Evolutionary conservation across 2,797 vertebrate species (phyloP), one percentile per base, ranked within the genome.

Genomic region (Ispidina lecontei): DNA sequence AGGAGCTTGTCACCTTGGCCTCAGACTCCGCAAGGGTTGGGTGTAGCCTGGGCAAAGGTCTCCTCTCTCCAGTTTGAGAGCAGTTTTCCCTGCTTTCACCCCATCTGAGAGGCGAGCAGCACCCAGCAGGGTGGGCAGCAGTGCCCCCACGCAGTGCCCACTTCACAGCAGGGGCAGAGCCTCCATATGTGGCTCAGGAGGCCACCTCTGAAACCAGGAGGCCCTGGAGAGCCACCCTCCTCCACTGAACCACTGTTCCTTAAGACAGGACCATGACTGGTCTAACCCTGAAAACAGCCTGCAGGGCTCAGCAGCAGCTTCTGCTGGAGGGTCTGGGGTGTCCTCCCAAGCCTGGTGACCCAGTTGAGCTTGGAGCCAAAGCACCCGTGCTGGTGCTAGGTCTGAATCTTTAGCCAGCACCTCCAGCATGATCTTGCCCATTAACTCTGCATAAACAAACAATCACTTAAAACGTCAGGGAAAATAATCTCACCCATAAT

Each of bases 381-480:
- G 73, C 37, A 11, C 35, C 33, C 52, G 33, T n/a, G 60, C 64
- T 44, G 59, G 29, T 3, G 1, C 31, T 39, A 60, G 29, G 26
- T 11, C 31, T 19, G 35, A 43, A 62, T n/a, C 69, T 58, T 65
- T 17, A 82, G 58, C 89, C 84, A 92, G 92, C 60, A 68, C 54
- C 49, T 62, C 75, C 89, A 80, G 71, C 39, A 10, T 17, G 71
- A 71, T 87, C 62, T 63, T 95, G 91, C 84, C 89, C 91, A 94
- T 94, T 95, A 93, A 80, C 58, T 87, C 84, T 47, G 82, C 46
- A 62, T 77, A 96, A 96, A 94, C 93, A 95, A 96, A 96, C 81
- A 93, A 94, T 59, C 87, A 67, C 56, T 94, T 89, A 68, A 3
- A 80, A 70, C 18, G 21, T 68, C 91, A 91, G 67, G 87, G 72